Percentiles rank a stretch among this genome's conserved stretches.
phyloP scores from a whole-genome alignment of 2,888 invertebrate genomes.

The Horisme vitalbata region DNA sequence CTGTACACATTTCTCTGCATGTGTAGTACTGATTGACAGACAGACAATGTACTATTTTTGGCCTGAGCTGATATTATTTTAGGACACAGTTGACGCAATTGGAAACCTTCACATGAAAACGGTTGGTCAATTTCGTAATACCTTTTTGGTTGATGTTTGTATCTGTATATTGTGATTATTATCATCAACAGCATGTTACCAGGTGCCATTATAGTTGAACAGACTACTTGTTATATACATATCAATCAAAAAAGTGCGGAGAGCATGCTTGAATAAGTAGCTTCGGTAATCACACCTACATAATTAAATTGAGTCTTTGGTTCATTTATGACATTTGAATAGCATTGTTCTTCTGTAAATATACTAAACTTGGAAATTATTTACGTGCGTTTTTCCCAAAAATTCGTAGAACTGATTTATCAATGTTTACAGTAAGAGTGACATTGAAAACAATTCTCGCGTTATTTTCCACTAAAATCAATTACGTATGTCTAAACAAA shows the following conservation, averaged over 20 bases:
- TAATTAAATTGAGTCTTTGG: no score
- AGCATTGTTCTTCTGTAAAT: no score
- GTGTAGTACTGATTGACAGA: conserved; percentile 44
- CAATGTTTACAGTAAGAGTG: conserved; percentile 22
- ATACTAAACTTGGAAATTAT: no score
- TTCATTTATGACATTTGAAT: no score
- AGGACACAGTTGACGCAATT: conserved; percentile 50
- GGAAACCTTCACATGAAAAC: conserved; percentile 44
- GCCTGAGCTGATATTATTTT: conserved; percentile 41
- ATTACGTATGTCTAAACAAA: conserved; percentile 27
- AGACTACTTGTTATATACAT: no score
- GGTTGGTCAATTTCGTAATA: conserved; percentile 8
- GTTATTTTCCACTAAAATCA: conserved; percentile 18
- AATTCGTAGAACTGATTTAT: neutral
- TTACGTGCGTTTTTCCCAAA: no score
- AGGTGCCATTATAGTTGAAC: no score
- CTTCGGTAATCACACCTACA: no score
- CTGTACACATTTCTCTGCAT: neutral
- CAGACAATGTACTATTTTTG: conserved; percentile 47
- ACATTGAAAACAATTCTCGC: conserved; percentile 35
- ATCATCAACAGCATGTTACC: no score
- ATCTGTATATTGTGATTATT: neutral
- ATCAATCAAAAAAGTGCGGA: no score
- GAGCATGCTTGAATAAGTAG: no score
- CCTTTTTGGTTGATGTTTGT: conserved; percentile 2